Base-by-base conservation (phyloP, 2,113 vertebrate species). In the Lontra canadensis region DNA sequence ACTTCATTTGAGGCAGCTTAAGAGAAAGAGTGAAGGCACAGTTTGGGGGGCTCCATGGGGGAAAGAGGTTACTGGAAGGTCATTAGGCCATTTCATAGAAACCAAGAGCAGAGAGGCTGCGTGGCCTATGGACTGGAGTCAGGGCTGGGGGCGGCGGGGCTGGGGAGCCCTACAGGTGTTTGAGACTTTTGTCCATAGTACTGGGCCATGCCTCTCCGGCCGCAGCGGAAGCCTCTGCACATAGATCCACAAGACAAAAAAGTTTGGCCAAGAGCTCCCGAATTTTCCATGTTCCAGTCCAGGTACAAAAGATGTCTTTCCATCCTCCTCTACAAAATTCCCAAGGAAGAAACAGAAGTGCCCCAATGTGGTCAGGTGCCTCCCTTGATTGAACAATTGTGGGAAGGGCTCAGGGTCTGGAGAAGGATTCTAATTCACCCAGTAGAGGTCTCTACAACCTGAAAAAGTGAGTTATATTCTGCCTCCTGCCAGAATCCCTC, bases 401-500 rank as follows among this genome's bases (percentile, higher is more conserved):
- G 31, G 42, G 7, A 55, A 36, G 49, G 31, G 17, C 11, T n/a
- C 0, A 12, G 36, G 7, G 39, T 61, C 21, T 36, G 21, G 25
- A 15, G 36, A 25, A 86, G 29, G 39, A 80, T 74, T 87, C 12
- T 25, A 7, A 83, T 36, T 80, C 25, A n/a, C 7, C 2, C 10
- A 15, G 14, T 29, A 55, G 4, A 29, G 23, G 42, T 59, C 12
- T 63, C 2, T 21, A 49, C 9, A 78, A 34, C 65, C 14, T 65
- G 52, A 42, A 81, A 52, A 81, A 57, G 26, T 65, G 49, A 55
- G 14, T 73, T 49, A 20, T 52, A 23, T 31, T 63, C 87, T 59
- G 7, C 74, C 61, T 76, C 52, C 49, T 94, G 10, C 87, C 93
- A 73, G 59, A 96, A 89, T 93, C 71, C 84, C 23, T 4, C 63